Evolutionary conservation across 2,888 invertebrate species (phyloP), one percentile per base, ranked within the genome.

Genomic region (Bhutanitis thaidina): DNA sequence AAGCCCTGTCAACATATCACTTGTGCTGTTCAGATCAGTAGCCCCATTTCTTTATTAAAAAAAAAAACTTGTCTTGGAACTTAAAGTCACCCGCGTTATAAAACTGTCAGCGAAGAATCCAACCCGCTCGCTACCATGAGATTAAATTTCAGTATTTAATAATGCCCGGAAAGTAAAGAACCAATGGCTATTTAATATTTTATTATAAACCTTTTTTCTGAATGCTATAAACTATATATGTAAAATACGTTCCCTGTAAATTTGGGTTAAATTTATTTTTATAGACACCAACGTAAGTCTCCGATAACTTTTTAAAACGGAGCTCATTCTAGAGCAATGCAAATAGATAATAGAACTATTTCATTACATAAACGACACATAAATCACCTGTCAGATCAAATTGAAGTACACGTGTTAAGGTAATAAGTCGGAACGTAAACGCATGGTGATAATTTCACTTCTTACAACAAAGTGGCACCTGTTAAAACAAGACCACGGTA

Each of bases 401-500:
- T 44, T 3, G 16, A 50, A n/a, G n/a, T n/a, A n/a, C 10, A 10
- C 32, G 25, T 43, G 37, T 37, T 46, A 29, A 37, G 47, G 25
- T 29, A 52, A 52, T 47, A 52, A 52, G 47, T 46, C 36, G 35
- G 7, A 8, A 4, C 15, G 13, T 27, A 29, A 12, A 45, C 27
- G 41, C 27, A 52, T 60, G 62, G 54, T 64, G 69, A 71, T 76
- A 75, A 77, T 79, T 20, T 27, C 7, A 7, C 27, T 27, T 27
- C 27, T 4, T 4, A 27, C 27, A 80, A 76, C 67, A 68, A 59
- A 59, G 39, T 25, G 52, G 57, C 81, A 84, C 75, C 81, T 83
- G 84, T 74, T 67, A 62, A 59, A 80, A 82, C 71, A 80, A 54
- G 54, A 30, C 9, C 59, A 58, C 56, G 63, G 64, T 62, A 68